Evolutionary conservation across 2,888 invertebrate genomes (phyloP).

Genomic region (Bellardia bayeri): DNA sequence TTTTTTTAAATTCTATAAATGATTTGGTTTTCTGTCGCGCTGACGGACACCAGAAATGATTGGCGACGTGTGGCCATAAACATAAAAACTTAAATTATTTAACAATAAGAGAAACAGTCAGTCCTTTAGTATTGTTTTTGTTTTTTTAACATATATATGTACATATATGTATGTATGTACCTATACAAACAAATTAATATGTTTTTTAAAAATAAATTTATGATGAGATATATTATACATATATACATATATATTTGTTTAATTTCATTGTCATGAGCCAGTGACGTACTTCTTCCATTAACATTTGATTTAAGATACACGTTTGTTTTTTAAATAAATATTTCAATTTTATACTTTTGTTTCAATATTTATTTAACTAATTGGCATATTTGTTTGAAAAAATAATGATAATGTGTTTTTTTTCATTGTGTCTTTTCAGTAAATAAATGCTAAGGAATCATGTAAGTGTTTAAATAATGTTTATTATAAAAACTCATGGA

Average conservation of each 20-base stretch:
- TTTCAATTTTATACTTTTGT: neutral
- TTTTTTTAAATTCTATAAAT: conserved; percentile 51
- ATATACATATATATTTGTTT: conserved; percentile 11
- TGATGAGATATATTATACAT: neutral
- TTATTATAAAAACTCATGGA: no score
- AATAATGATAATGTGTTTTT: neutral
- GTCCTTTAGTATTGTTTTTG: no score
- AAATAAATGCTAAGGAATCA: neutral
- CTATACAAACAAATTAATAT: conserved; percentile 15
- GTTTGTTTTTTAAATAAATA: conserved; percentile 4
- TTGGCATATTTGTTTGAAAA: neutral
- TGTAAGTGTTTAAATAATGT: neutral
- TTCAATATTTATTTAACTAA: conserved; percentile 9
- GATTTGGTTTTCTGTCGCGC: conserved; percentile 32
- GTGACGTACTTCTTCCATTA: conserved; percentile 29
- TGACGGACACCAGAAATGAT: conserved; percentile 61
- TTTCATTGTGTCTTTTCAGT: neutral
- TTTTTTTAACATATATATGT: neutral
- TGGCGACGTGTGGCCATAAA: conserved; percentile 71
- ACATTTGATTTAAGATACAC: neutral
- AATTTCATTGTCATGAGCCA: conserved; percentile 35
- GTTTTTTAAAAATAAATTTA: conserved; percentile 37
- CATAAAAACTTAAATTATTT: conserved; percentile 53
- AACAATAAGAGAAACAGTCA: conserved; percentile 31
- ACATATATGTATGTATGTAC: no score